phyloP scores from a whole-genome alignment of 2,888 invertebrate species.

The Eristalis tenax region DNA sequence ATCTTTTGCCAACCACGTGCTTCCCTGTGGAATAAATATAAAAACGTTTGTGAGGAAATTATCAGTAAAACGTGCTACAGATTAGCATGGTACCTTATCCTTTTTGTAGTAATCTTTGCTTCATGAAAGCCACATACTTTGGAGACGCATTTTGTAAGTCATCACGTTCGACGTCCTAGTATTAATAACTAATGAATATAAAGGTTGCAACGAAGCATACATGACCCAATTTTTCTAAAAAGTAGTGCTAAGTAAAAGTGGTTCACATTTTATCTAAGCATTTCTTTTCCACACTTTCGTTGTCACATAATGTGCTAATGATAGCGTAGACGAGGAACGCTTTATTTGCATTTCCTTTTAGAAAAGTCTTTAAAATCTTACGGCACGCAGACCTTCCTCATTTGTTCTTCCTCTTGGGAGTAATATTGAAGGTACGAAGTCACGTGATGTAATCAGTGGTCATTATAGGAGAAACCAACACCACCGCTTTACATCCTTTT shows the following conservation, averaged over 20 bases:
- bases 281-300: background rate
- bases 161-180: constrained; percentile 3
- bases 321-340: background rate
- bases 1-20: too few relatives aligned
- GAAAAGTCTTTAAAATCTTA: background rate
- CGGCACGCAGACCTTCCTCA: background rate
- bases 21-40: too few relatives aligned
- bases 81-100: background rate
- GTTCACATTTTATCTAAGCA: background rate
- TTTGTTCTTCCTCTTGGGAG: background rate
- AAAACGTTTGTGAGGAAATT: too few relatives aligned
- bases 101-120: background rate
- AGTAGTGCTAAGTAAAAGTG: background rate
- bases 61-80: too few relatives aligned
- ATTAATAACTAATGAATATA: background rate
- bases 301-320: background rate
- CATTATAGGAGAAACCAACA: constrained; percentile 3
- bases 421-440: background rate
- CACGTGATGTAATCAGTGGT: constrained; percentile 12
- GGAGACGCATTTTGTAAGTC: background rate
- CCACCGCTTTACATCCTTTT: background rate
- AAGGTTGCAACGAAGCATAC: background rate
- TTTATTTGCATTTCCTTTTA: background rate
- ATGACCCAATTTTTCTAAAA: background rate
- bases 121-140: background rate